phyloP scores from a whole-genome alignment of 1,140 invertebrate species.

The Lucilia sericata region DNA sequence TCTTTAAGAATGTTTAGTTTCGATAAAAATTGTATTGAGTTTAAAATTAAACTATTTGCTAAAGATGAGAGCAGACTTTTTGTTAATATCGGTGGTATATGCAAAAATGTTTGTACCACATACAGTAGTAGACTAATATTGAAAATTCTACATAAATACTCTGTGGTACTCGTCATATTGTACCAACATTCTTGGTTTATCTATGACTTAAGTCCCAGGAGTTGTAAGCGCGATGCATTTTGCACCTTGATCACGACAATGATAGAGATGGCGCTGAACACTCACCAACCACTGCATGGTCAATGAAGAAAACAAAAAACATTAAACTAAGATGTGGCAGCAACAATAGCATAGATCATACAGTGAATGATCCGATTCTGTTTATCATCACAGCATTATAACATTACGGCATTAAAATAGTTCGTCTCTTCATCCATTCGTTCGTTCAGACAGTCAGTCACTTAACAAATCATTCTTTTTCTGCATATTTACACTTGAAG shows the following conservation, averaged over 20 bases:
- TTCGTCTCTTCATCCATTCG: neutral
- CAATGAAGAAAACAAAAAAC: neutral
- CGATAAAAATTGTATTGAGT: too few relatives aligned
- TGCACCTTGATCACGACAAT: constrained; percentile 54
- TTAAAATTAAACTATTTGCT: too few relatives aligned
- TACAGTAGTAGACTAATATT: too few relatives aligned
- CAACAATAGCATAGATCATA: neutral
- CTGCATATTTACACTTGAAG: neutral
- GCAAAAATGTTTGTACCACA: too few relatives aligned
- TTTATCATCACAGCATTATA: constrained; percentile 53
- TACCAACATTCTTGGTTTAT: neutral
- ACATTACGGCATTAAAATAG: neutral
- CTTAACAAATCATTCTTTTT: constrained; percentile 14
- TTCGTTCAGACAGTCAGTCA: neutral
- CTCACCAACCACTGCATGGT: constrained; percentile 38
- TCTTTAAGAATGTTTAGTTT: too few relatives aligned
- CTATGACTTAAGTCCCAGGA: constrained; percentile 56
- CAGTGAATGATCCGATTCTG: constrained; percentile 61
- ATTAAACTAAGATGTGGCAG: too few relatives aligned
- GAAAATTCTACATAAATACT: too few relatives aligned
- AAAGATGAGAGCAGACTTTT: too few relatives aligned
- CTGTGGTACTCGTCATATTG: neutral
- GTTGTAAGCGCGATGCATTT: constrained; percentile 65
- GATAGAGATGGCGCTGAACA: constrained; percentile 45
- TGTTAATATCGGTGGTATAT: too few relatives aligned